Evolutionary conservation across 2,888 invertebrate species (phyloP), one percentile per base, ranked within the genome.

Genomic region (Cryptus armator): DNA sequence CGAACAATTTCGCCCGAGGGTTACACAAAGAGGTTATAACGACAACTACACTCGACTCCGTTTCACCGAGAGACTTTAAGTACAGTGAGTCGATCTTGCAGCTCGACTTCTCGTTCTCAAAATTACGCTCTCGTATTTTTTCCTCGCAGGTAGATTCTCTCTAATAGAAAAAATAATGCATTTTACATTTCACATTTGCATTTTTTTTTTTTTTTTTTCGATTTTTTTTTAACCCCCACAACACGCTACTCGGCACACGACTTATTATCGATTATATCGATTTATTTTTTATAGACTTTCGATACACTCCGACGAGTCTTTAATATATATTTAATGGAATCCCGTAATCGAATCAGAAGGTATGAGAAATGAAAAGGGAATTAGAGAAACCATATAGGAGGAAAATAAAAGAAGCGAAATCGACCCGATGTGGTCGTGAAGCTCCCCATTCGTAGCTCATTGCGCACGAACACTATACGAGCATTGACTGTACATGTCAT

Each of bases 261-360:
- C 24, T 3, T 19, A 19, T 19, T 19, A 19, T 19, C 19, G 1
- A 19, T 19, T 19, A 19, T 19, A 12, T 3, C 64, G 12, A 64
- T 16, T 29, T 51, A 56, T 53, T 74, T 74, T 85, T 76, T 75
- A 83, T 83, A 56, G 80, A 83, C 71, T 70, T 75, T 76, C 83
- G 66, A 81, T 83, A 68, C 56, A 53, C 48, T 7, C 24, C 12
- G 32, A 9, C 29, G 16, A 6, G 19, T 7, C 51, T 32, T 7
- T 10, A 14, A 10, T 37, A 29, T 29, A 16, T 59, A 43, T 71
- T 79, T 64, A 71, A 64, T 79, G 62, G 24, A 24, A 71, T 51
- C 64, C 19, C 16, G 19, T 37, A 32, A 48, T 46, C 59, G 68
- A 51, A 9, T 19, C 32, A 16, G 24, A 46, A 24, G 24, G 12